Evolutionary conservation across 2,113 vertebrate genomes (phyloP).

Genomic region (Bombycilla garrulus): DNA sequence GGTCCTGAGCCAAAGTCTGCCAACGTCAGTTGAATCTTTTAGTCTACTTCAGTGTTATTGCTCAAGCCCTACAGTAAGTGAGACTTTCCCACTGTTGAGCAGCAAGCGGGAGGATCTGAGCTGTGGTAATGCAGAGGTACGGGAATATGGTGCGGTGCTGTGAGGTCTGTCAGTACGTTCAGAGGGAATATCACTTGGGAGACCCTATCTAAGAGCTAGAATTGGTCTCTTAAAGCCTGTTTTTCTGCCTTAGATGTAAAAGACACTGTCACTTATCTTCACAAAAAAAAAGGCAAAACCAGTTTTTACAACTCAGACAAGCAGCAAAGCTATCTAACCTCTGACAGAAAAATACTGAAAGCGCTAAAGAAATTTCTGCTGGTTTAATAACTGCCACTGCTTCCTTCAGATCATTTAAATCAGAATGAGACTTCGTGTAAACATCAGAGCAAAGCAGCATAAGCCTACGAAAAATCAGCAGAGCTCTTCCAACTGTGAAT

Average conservation of each 20-base stretch:
- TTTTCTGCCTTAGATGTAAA: background rate
- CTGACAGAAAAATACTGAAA: constrained; percentile 14
- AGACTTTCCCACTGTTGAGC: background rate
- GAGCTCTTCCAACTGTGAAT: background rate
- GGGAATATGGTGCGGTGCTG: background rate
- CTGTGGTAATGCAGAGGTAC: background rate
- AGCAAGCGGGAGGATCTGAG: background rate
- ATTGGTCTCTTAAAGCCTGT: background rate
- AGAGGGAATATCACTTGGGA: background rate
- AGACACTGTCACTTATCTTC: background rate
- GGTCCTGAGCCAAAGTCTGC: background rate
- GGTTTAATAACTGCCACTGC: background rate
- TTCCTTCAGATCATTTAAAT: constrained; percentile 36
- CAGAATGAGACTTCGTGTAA: constrained; percentile 18
- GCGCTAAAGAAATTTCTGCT: background rate
- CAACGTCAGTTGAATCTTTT: background rate
- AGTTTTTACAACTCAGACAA: background rate
- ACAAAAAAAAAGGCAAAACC: background rate
- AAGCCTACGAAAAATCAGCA: background rate
- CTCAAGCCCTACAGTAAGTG: background rate
- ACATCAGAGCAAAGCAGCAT: background rate
- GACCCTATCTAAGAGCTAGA: background rate
- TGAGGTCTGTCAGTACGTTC: background rate
- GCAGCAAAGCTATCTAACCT: background rate
- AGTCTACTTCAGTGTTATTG: background rate